These are phyloP conservation scores for Callipepla californica DNA, from an alignment of 2,113 vertebrate genomes.

Conservation along the genomic window DNA sequence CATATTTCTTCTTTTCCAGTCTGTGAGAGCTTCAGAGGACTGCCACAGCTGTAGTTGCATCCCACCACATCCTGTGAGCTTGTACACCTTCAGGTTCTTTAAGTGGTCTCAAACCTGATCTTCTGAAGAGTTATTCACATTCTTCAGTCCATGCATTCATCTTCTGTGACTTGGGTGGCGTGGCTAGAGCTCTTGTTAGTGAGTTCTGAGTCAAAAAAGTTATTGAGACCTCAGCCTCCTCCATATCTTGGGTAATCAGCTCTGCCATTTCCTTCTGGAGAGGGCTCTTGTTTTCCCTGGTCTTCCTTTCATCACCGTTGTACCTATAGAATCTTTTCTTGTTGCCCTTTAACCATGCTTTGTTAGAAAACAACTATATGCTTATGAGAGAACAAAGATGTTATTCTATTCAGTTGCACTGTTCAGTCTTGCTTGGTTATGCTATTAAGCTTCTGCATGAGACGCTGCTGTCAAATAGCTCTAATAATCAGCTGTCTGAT, in stretches of 20 bases:
- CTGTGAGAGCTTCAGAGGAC: not conserved
- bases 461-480: not conserved
- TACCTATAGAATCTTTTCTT: not conserved
- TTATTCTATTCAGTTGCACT: not conserved
- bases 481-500: not conserved
- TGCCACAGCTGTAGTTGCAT: not conserved
- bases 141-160: not conserved
- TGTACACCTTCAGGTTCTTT: not conserved
- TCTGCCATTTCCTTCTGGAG: not conserved
- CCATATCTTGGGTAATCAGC: not conserved
- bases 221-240: not conserved
- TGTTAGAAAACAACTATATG: not conserved
- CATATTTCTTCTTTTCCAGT: not conserved
- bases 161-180: not conserved
- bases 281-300: not conserved
- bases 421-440: not conserved
- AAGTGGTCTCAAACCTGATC: not conserved
- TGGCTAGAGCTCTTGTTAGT: not conserved
- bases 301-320: not conserved
- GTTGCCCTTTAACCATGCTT: not conserved
- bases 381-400: not conserved
- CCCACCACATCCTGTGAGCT: not conserved
- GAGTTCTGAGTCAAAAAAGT: not conserved
- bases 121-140: not conserved
- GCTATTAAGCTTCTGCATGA: not conserved